Conservation (phyloP, 2,888 invertebrate species). For the Drosophila neotestacea region DNA sequence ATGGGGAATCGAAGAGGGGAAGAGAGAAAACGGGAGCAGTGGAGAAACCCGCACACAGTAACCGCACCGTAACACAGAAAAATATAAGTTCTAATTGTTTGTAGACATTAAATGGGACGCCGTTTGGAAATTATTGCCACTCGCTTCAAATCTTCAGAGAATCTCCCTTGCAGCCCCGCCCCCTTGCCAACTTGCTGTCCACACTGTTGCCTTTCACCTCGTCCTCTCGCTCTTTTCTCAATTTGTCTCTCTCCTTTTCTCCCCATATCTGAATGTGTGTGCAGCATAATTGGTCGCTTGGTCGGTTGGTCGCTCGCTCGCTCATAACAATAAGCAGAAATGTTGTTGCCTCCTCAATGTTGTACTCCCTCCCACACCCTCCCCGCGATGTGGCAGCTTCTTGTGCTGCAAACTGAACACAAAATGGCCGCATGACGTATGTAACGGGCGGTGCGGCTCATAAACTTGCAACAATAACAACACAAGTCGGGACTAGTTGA, state of each 20-base stretch:
- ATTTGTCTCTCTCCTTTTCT: neutral
- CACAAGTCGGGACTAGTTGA: constrained; percentile 21
- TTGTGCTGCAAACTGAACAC: constrained; percentile 28
- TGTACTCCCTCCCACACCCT: neutral
- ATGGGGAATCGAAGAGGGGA: neutral
- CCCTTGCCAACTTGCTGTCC: neutral
- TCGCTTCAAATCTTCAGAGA: constrained; percentile 59
- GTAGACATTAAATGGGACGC: constrained; percentile 76
- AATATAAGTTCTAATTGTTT: constrained; percentile 74
- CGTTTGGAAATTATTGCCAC: constrained; percentile 76
- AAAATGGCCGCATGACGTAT: constrained; percentile 66
- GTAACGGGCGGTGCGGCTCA: constrained; percentile 71
- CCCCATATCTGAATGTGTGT: constrained; percentile 10
- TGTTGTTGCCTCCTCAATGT: constrained; percentile 26
- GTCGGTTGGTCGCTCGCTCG: constrained; percentile 36
- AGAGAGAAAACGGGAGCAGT: neutral
- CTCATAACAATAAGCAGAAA: constrained; percentile 75
- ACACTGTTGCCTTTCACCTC: neutral
- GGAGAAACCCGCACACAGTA: constrained; percentile 16
- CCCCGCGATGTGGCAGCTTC: neutral
- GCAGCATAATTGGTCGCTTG: constrained; percentile 66
- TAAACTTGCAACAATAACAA: constrained; percentile 74
- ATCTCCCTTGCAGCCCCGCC: constrained; percentile 7
- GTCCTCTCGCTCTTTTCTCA: neutral
- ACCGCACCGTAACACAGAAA: constrained; percentile 25